Base-by-base conservation (phyloP, 1,140 invertebrate genomes). In the Tenebrio molitor region DNA sequence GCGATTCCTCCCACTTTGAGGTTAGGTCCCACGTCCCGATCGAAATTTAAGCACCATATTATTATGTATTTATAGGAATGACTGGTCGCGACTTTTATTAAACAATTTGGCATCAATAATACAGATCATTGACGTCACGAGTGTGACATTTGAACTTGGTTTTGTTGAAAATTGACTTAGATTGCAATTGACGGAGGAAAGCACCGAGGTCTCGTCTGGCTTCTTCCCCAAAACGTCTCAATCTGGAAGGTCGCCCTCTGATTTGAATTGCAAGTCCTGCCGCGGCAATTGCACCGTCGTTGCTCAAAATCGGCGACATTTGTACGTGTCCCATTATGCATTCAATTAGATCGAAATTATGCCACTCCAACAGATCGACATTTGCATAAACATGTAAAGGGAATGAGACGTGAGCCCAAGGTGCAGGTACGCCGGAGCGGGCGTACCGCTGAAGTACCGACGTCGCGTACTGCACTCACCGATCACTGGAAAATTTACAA, bases 91-190 rank as follows among this genome's bases (percentile, higher is more conserved):
- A 2, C 23, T 66, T 66, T 66, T 41, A 66, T 66, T 66, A 66
- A 66, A 66, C 42, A 66, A 66, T 66, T 66, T 41, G 39, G 36
- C 63, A 66, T 66, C 64, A 66, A 42, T 65, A 65, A 66, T 42
- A 66, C 64, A 66, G 64, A 66, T 66, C 64, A 66, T 66, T 66
- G 64, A 66, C 64, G 64, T 66, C 64, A 66, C 17, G n/a, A 14
- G 10, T 44, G 64, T 66, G 64, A 66, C 64, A 66, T 66, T 66
- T 66, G 64, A 66, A 66, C 64, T 42, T 15, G 21, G 50, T 25
- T 29, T 58, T 58, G 50, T 50, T 14, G 23, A 29, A 29, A 58
- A 58, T 58, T 58, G 4, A 29, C 50, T 58, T 58, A 14, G 23
- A 53, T 53, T 53, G 25, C n/a, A 58, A 58, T 53, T 53, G 46